Conservation (phyloP, 2,888 invertebrate species). For the Volucella bombylans region DNA sequence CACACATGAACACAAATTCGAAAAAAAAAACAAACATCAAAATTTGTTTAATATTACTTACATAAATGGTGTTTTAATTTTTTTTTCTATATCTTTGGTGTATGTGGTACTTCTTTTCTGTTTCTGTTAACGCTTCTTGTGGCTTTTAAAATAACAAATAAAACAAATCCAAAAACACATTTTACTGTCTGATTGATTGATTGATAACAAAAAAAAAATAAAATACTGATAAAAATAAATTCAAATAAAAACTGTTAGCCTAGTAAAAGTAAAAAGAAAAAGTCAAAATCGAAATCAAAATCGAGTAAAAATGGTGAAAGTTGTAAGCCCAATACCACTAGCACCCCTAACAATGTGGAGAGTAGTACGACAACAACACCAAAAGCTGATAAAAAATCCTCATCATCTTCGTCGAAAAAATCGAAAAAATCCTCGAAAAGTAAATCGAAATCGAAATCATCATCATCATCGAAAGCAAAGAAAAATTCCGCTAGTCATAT, state of each 20-base stretch:
- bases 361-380: conserved; percentile 73
- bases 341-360: conserved; percentile 71
- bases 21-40: conserved; percentile 53
- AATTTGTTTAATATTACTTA: conserved; percentile 59
- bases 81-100: conserved; percentile 73
- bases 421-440: conserved; percentile 67
- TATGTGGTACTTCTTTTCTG: conserved; percentile 74
- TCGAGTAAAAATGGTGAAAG: conserved; percentile 72
- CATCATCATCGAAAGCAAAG: conserved; percentile 55
- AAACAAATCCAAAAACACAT: conserved; percentile 53
- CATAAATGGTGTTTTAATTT: conserved; percentile 74
- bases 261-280: conserved; percentile 74
- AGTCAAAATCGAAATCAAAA: conserved; percentile 69
- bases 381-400: conserved; percentile 63
- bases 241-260: conserved; percentile 74
- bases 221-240: conserved; percentile 75
- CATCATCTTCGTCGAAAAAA: conserved; percentile 65
- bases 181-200: conserved; percentile 46
- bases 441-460: conserved; percentile 62
- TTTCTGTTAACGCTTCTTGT: conserved; percentile 74
- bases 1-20: conserved; percentile 46
- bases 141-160: conserved; percentile 71
- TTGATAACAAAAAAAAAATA: conserved; percentile 70
- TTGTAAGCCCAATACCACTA: conserved; percentile 70
- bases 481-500: conserved; percentile 45